A percentile compares a stretch with the other conserved stretches of the same genome.
Evolutionary conservation across 2,797 vertebrate genomes (phyloP).

Genomic region (Bothrops alternatus): DNA sequence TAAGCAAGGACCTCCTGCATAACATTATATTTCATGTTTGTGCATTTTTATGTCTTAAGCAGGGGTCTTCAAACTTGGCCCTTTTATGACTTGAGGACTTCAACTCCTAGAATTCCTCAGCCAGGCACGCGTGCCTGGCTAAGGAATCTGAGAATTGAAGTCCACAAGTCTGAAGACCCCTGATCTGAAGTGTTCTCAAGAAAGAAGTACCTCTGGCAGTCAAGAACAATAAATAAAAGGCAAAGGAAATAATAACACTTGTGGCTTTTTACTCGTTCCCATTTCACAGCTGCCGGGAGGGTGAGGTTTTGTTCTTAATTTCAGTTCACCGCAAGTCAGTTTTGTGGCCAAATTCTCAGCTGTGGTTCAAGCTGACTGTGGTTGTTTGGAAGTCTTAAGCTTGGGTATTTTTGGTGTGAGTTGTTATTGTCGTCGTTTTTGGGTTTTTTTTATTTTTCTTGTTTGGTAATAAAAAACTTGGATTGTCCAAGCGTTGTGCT

Average conservation of each 20-base stretch:
- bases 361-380: not conserved
- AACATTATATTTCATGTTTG: not conserved
- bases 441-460: no score
- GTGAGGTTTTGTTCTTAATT: not conserved
- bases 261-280: not conserved
- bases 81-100: no score
- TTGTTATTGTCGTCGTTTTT: fast-evolving
- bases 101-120: no score
- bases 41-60: not conserved
- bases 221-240: not conserved
- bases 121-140: no score
- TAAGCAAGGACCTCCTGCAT: not conserved
- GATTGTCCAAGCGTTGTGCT: not conserved
- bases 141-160: no score
- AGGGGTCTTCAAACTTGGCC: no score
- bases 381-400: no score
- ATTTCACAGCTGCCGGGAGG: not conserved
- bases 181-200: not conserved
- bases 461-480: not conserved
- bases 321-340: not conserved
- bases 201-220: not conserved
- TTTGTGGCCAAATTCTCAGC: not conserved
- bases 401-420: no score
- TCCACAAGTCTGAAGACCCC: no score
- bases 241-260: not conserved